phyloP scores from a whole-genome alignment of 1,140 invertebrate genomes.

The Diorhabda sublineata region DNA sequence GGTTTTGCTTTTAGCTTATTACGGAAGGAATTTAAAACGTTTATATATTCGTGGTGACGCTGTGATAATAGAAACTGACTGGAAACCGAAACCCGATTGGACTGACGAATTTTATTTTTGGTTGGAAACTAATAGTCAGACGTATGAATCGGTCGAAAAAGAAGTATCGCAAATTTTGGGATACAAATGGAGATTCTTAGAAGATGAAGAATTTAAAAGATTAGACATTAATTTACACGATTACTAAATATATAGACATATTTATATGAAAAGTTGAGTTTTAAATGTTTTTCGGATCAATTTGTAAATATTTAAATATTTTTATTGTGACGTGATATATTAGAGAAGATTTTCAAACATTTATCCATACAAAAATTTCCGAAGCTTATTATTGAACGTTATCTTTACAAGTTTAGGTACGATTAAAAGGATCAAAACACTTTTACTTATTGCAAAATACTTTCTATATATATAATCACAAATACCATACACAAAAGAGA shows the following conservation, averaged over 20 bases:
- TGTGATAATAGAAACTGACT: slow-evolving; percentile 66
- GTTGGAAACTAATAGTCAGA: slow-evolving; percentile 57
- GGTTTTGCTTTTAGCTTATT: slow-evolving; percentile 66
- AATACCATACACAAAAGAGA: no score
- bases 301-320: no score
- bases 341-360: no score
- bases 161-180: slow-evolving; percentile 68
- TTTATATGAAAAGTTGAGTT: no score
- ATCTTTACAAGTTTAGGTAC: no score
- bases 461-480: no score
- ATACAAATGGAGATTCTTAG: slow-evolving; percentile 67
- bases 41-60: slow-evolving; percentile 71
- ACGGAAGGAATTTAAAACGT: slow-evolving; percentile 59
- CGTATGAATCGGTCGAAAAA: slow-evolving; percentile 61
- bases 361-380: no score
- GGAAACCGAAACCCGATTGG: slow-evolving; percentile 62
- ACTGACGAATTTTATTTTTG: slow-evolving; percentile 62
- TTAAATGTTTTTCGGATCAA: no score
- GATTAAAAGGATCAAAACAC: no score
- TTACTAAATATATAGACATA: slow-evolving; percentile 13
- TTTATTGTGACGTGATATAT: no score
- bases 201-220: slow-evolving; percentile 66
- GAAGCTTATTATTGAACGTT: no score
- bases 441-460: no score
- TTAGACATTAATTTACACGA: slow-evolving; percentile 32